Percentiles rank a stretch among this genome's conserved stretches.
Evolutionary conservation across 2,888 invertebrate species (phyloP).

Genomic region (Spodoptera picta): DNA sequence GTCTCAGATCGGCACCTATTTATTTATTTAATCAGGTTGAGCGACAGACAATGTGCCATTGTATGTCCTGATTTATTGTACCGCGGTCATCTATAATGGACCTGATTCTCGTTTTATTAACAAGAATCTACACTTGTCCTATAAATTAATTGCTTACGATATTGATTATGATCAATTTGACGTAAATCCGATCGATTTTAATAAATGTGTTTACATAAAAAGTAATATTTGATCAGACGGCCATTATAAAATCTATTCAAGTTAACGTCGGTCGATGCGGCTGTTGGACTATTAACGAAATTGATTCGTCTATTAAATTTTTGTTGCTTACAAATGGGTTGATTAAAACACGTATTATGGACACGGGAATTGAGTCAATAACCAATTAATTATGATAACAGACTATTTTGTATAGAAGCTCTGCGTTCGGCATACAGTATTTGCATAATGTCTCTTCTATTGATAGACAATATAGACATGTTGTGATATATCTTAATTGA

Average conservation of each 20-base stretch:
- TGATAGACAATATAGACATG: slow-evolving; percentile 23
- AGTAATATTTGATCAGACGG: slow-evolving; percentile 40
- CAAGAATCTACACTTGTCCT: slow-evolving; percentile 65
- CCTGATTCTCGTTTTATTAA: slow-evolving; percentile 68
- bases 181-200: slow-evolving; percentile 39
- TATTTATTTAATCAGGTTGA: slow-evolving; percentile 86
- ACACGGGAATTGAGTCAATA: slow-evolving; percentile 52
- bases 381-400: slow-evolving; percentile 68
- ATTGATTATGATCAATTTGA: slow-evolving; percentile 49
- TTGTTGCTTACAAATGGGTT: slow-evolving; percentile 56
- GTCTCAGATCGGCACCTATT: slow-evolving; percentile 84
- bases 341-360: slow-evolving; percentile 54
- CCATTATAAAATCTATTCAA: slow-evolving; percentile 39
- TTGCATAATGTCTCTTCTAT: slow-evolving; percentile 51
- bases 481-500: slow-evolving; percentile 51
- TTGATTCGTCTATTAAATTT: slow-evolving; percentile 54
- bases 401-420: slow-evolving; percentile 58
- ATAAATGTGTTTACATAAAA: slow-evolving; percentile 52
- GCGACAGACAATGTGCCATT: slow-evolving; percentile 88
- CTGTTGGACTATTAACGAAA: slow-evolving; percentile 49
- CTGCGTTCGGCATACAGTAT: slow-evolving; percentile 44
- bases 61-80: slow-evolving; percentile 85
- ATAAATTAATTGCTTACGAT: slow-evolving; percentile 55
- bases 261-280: slow-evolving; percentile 35
- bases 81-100: slow-evolving; percentile 75